Base-by-base conservation (phyloP, 2,113 vertebrate genomes). In the Mionectes macconnelli region DNA sequence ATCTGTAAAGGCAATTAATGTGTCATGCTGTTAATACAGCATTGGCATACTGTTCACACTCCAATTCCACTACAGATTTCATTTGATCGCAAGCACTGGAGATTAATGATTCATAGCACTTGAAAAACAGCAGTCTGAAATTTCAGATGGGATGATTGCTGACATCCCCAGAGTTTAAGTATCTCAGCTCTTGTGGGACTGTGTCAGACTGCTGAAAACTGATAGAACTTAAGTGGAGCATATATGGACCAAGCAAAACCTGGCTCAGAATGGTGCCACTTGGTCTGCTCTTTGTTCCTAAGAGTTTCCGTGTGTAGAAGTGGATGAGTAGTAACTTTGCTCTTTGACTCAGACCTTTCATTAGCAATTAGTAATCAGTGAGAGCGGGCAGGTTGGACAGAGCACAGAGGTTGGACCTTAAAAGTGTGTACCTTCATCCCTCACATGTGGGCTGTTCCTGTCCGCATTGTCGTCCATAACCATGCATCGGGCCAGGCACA, bases 251-350 rank as follows among this genome's bases (percentile, higher is more conserved):
- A 37, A 53, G 19, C 10, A 31, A 37, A 83, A 44, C 37, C 85
- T 63, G 42, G 40, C 69, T 59, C 44, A 40, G 60, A 78, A 45
- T 33, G 47, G 50, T 72, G 10, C 31, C 10, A 3, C 5, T 66
- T 73, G 9, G 85, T 90, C 56, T 44, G 20, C 50, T 67, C 7
- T 4, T 35, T 72, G 52, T 60, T 67, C 24, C 24, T 21, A 10
- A 27, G n/a, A 1, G 2, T 62, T 66, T 35, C 42, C 0, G 0
- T 22, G n/a, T 3, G 6, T n/a, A 27, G n/a, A n/a, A 0, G 1
- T 14, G 33, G 22, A 59, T 0, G 1, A 68, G 49, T 21, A 45
- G 45, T 35, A n/a, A 64, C 60, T 55, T 68, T 60, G 10, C 25
- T 53, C 8, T 62, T 37, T 80, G 50, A 30, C 40, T 45, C 52